A percentile compares a stretch with the other conserved stretches of the same genome.
Evolutionary conservation across 2,797 vertebrate species (phyloP).

Genomic region (Alfaro cultratus): DNA sequence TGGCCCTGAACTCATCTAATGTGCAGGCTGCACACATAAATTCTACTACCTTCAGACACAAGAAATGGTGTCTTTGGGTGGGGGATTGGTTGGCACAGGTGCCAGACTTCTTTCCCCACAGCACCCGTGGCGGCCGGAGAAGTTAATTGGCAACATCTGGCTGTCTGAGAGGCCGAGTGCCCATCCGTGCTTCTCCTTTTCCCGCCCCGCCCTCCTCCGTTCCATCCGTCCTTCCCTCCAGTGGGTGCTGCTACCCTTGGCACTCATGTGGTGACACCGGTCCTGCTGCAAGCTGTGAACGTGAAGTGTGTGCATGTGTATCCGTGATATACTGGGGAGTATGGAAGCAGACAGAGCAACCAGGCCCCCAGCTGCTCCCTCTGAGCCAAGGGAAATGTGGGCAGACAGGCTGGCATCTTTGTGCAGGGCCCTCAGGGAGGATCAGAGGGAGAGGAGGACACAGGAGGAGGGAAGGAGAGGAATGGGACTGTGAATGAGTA

Average conservation of each 20-base stretch:
- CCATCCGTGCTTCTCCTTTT: conserved; percentile 42
- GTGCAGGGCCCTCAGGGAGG: conserved; percentile 71
- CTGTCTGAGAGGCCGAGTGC: conserved; percentile 76
- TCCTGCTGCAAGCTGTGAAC: conserved; percentile 68
- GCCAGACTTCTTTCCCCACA: conserved; percentile 68
- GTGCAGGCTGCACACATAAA: conserved; percentile 15
- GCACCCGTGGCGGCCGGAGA: conserved; percentile 72
- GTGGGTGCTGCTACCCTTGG: conserved; percentile 61
- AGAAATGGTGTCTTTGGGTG: conserved; percentile 36
- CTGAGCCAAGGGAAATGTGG: conserved; percentile 78
- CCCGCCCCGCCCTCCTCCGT: conserved; percentile 42
- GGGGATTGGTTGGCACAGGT: conserved; percentile 61
- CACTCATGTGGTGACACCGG: conserved; percentile 68
- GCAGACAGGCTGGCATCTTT: conserved; percentile 80
- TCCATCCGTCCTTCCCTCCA: conserved; percentile 31
- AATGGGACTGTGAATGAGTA: conserved; percentile 26
- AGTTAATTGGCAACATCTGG: conserved; percentile 89
- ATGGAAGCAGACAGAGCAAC: conserved; percentile 69
- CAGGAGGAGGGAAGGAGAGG: conserved; percentile 25
- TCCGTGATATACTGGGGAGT: conserved; percentile 58
- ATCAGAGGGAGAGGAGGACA: conserved; percentile 34
- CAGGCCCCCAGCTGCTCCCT: conserved; percentile 78
- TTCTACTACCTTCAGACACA: conserved; percentile 28
- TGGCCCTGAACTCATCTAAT: conserved; percentile 30
- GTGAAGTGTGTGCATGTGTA: conserved; percentile 37